These are phyloP conservation scores for Neuroterus valhalla DNA, from an alignment of 1,140 invertebrate species.

Conservation along the genomic window DNA sequence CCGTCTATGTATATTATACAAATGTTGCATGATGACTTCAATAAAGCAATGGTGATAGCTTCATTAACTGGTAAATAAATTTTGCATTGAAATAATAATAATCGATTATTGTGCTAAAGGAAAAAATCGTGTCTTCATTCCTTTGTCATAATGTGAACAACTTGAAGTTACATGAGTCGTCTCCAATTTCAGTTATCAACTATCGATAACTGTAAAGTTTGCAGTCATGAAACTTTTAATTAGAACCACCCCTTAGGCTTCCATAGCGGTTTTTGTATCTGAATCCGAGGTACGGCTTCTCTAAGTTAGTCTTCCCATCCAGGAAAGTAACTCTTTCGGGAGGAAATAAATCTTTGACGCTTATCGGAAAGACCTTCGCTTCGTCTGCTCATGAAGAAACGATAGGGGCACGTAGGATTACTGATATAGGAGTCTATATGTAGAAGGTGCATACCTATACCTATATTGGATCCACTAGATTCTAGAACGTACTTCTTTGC, in stretches of 20 bases:
- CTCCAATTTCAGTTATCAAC: no score
- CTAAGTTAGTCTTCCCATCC: not conserved
- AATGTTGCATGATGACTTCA: not conserved
- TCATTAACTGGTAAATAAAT: not conserved
- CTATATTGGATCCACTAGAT: no score
- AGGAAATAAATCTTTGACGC: constrained; percentile 17
- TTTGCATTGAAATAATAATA: no score
- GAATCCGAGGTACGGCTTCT: not conserved
- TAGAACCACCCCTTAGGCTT: no score
- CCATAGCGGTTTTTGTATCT: not conserved
- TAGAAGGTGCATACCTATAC: not conserved
- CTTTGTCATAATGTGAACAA: no score
- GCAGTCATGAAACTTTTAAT: no score
- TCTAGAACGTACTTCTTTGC: not conserved
- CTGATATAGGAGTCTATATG: constrained; percentile 11
- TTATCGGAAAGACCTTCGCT: constrained; percentile 23
- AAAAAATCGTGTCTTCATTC: no score
- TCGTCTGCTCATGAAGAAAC: constrained; percentile 24
- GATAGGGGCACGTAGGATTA: constrained; percentile 25
- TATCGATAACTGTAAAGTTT: no score
- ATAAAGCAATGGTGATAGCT: not conserved
- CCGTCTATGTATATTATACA: not conserved
- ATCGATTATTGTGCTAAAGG: no score
- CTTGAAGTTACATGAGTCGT: no score
- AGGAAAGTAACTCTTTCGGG: constrained; percentile 5